Conservation (phyloP, 1,140 invertebrate species). For the Drosophila ficusphila region DNA sequence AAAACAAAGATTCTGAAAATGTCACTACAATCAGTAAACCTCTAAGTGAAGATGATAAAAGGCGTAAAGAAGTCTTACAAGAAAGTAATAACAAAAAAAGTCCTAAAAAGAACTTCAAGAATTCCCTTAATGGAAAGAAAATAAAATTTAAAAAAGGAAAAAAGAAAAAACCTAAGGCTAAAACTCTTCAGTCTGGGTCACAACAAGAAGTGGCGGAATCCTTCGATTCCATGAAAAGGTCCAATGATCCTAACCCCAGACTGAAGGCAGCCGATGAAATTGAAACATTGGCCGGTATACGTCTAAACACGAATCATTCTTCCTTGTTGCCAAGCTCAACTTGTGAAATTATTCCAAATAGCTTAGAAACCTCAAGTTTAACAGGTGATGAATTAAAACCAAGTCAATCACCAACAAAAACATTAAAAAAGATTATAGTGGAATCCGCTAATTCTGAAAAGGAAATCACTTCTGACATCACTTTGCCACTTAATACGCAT, state of each 20-base stretch:
- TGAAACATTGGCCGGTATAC: conserved; percentile 4
- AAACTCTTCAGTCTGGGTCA: neutral
- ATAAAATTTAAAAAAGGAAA: neutral
- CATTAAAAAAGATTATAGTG: neutral
- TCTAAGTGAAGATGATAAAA: neutral
- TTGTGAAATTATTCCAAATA: neutral
- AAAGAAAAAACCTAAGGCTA: neutral
- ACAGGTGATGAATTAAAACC: neutral
- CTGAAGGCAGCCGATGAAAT: conserved; percentile 39
- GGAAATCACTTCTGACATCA: neutral
- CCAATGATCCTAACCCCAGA: conserved; percentile 27
- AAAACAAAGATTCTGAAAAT: too few species aligned
- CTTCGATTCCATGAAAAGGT: conserved; percentile 7
- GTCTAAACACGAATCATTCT: neutral
- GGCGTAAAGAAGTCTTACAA: neutral
- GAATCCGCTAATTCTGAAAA: neutral
- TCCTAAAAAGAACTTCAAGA: too few species aligned
- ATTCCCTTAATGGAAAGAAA: neutral
- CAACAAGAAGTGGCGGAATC: neutral
- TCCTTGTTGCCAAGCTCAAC: neutral
- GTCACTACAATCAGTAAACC: too few species aligned
- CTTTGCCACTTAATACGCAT: too few species aligned
- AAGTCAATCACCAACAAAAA: neutral
- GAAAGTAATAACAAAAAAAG: neutral
- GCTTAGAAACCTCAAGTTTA: neutral